These are phyloP conservation scores for Brachypodius melanocephalos DNA, from an alignment of 2,113 vertebrate genomes.

Conservation along the genomic window DNA sequence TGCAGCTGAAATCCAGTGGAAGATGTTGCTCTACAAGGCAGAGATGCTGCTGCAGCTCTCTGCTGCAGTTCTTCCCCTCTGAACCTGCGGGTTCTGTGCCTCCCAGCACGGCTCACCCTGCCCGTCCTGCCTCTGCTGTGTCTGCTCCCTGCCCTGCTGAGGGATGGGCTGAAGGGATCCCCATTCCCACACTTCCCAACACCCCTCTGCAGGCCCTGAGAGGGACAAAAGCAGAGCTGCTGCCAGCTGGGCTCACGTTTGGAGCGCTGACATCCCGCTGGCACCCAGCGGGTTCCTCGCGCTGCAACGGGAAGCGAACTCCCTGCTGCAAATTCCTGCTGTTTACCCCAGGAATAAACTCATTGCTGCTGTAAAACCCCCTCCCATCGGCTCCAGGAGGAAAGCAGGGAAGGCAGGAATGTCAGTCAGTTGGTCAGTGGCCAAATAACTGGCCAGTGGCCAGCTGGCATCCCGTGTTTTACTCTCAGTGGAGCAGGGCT, in stretches of 20 bases:
- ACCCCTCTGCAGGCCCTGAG: slow-evolving; percentile 26
- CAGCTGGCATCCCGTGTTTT: slow-evolving; percentile 38
- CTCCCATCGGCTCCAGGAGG: slow-evolving; percentile 39
- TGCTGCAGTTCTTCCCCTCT: slow-evolving; percentile 48
- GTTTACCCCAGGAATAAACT: slow-evolving; percentile 70
- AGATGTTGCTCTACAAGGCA: slow-evolving; percentile 39
- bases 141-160: rapidly evolving
- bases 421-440: slow-evolving; percentile 44
- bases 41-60: slow-evolving; percentile 31
- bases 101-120: not conserved
- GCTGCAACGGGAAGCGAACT: slow-evolving; percentile 53
- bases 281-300: slow-evolving; percentile 35
- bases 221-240: slow-evolving; percentile 43
- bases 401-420: slow-evolving; percentile 24
- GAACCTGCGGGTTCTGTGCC: slow-evolving; percentile 42
- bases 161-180: not conserved
- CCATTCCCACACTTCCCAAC: not conserved
- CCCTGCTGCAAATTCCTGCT: slow-evolving; percentile 58
- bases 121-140: not conserved
- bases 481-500: not conserved
- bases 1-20: slow-evolving; percentile 50
- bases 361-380: slow-evolving; percentile 57
- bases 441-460: slow-evolving; percentile 36
- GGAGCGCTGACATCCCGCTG: slow-evolving; percentile 59
- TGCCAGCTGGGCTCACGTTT: slow-evolving; percentile 29